Base-by-base conservation (phyloP, 2,113 vertebrate genomes). In the Chelonoidis abingdonii region DNA sequence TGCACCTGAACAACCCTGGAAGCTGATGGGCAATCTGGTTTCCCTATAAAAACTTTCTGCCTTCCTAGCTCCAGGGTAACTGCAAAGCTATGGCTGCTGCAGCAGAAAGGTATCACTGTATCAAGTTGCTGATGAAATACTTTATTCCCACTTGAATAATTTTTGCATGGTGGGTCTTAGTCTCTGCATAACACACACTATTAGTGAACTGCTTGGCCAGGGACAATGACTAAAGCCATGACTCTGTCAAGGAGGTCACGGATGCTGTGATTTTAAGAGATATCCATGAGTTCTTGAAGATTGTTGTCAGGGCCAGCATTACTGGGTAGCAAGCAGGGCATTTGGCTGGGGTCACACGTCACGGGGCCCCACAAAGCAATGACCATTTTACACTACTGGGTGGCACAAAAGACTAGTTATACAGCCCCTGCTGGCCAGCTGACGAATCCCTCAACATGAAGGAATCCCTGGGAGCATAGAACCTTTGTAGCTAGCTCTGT, bases 401-500 rank as follows among this genome's bases (percentile, higher is more conserved):
- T 41, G 76, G 83, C 24, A 80, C 31, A 69, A 89, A 80, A 13
- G 7, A 87, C 50, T 10, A 6, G 6, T 54, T 16, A 31, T 84
- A 84, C 88, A 90, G 2, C 1, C 1, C 16, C 56, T 82, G 19
- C 53, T 44, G 53, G 16, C 76, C 22, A 69, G 2, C 49, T 27
- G 80, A 72, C 49, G 29, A 93, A 82, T 87, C 1, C n/a, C 84
- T 35, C 8, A 13, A 81, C 9, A 53, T 76, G 38, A 82, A 50
- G 69, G 5, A 59, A 8, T 59, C 8, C 10, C 1, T 38, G 8
- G 35, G 35, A 87, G 49, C 41, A 94, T 47, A 92, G 31, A 65
- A 80, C 14, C 24, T 0, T 1, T n/a, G 41, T 2, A 31, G 41
- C 10, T 53, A 83, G 9, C 17, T 80, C 47, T 31, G 19, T n/a